Base-by-base conservation (phyloP, 2,888 invertebrate genomes). In the Cordilura impudica region DNA sequence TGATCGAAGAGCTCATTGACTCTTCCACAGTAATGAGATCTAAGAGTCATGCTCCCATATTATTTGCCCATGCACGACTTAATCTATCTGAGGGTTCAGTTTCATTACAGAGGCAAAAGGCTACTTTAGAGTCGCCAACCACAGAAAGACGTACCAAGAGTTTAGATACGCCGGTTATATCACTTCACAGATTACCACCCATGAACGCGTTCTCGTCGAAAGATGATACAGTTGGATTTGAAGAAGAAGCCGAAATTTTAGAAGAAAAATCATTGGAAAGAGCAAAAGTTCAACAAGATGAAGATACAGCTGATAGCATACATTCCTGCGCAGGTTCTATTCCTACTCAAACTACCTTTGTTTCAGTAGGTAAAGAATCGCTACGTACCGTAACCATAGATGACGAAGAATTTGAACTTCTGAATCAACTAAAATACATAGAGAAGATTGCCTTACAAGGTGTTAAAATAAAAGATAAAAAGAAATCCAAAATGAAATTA, bases 171-270 rank as follows among this genome's bases (percentile, higher is more conserved):
- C 95, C 96, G 1, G 94, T 96, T 19, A 95, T 96, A 85, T 94
- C 95, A 18, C 90, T 96, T 29, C 95, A 94, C 88, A 92, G 94
- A 84, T 89, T 96, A 47, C 96, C 96, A 14, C 94, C 95, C 6
- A 93, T 95, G 88, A 95, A 96, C 89, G 95, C 96, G 0, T 96
- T 96, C 87, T 96, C 96, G 1, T 95, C 96, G 21, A 96, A 96
- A 90, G 96, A 96, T 87, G 96, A 96, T 86, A 96, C 96, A 0
- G 94, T 96, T 0, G 96, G 94, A 83, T 92, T 93, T 75, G 94
- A 95, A 82, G 94, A 94, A 86, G 93, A 93, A 87, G 92, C 91
- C 0, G 92, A 92, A 84, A 91, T 93, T 80, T 88, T 93, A 2
- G 93, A 93, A 87, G 93, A 92, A 78, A 93, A 93, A 84, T 89